Evolutionary conservation across 2,113 vertebrate genomes (phyloP).

Genomic region (Promerops cafer): DNA sequence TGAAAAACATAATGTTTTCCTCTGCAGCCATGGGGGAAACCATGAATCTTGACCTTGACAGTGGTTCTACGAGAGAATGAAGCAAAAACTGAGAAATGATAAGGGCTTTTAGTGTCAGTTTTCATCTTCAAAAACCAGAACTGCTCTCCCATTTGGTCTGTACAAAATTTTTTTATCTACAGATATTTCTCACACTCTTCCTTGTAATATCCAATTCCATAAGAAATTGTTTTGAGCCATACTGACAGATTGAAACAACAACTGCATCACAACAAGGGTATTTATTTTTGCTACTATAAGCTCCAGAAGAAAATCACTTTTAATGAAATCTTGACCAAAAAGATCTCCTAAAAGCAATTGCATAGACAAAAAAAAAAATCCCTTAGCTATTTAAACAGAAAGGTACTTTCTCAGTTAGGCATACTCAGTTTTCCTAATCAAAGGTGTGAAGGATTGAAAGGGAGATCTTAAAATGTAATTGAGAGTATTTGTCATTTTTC

Average conservation of each 20-base stretch:
- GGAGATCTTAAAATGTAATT: neutral
- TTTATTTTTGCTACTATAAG: neutral
- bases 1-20: neutral
- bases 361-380: neutral
- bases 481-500: neutral
- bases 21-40: neutral
- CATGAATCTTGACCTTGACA: neutral
- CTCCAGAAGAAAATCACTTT: neutral
- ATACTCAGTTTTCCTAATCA: neutral
- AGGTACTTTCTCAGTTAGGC: neutral
- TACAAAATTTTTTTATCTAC: neutral
- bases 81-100: neutral
- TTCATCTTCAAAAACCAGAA: neutral
- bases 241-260: neutral
- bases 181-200: neutral
- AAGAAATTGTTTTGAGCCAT: neutral
- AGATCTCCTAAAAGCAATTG: neutral
- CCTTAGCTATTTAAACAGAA: neutral
- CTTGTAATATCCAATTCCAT: neutral
- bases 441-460: neutral
- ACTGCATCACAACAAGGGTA: neutral
- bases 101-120: neutral
- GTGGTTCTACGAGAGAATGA: neutral
- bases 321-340: neutral
- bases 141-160: neutral